Evolutionary conservation across 2,113 vertebrate genomes (phyloP), one percentile per base, ranked within the genome.

Genomic region (Empidonax traillii): DNA sequence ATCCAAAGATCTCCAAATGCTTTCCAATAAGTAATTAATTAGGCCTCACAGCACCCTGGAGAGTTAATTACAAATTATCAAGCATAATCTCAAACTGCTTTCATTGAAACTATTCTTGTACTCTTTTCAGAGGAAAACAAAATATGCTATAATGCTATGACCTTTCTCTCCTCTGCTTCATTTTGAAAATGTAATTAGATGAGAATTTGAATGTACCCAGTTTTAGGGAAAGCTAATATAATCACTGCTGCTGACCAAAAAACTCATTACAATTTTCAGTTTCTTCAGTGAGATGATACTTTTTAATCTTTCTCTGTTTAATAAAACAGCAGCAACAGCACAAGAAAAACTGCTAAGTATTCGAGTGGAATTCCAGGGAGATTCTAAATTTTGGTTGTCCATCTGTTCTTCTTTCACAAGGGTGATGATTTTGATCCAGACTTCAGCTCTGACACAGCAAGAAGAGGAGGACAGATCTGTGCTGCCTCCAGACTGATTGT

Each of bases 31-130:
- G 96, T 97, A 96, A 97, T 97, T 96, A 96, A 97, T 91, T 97
- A 96, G 89, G 85, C 59, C 77, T 96, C 88, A 87, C 80, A 95
- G 82, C 52, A 90, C 95, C 89, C 92, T 94, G 80, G 91, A 91
- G 95, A 97, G 87, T 96, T 96, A 96, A 97, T 97, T 96, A 97
- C 95, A 97, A 96, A 91, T 94, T 94, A 95, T 63, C 62, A 95
- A 76, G 46, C 55, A 93, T 95, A 74, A 94, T 89, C 95, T 78
- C 91, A 92, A 79, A 80, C 85, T 82, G 41, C 85, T 96, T 94
- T 67, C 52, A 91, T 92, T 94, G 93, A 85, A 97, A 76, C 53
- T 78, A 67, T 85, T 94, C 79, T 86, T 85, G 87, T 88, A 78
- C 79, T 69, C 63, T 93, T 97, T 97, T 95, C 92, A 95, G 85